phyloP scores from a whole-genome alignment of 2,888 invertebrate genomes.

The Ectobius pallidus region DNA sequence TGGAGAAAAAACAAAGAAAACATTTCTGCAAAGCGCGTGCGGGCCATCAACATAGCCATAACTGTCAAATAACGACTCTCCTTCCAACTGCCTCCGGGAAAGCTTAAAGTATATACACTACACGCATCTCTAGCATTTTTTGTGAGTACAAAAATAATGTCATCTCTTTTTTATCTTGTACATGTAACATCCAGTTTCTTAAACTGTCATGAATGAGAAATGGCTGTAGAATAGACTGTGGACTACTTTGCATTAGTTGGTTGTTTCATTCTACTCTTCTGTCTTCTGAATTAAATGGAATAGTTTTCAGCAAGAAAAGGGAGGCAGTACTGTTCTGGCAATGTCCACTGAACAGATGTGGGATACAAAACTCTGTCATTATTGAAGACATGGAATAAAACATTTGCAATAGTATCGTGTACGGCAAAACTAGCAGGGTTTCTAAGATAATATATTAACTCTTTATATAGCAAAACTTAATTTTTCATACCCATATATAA shows the following conservation, averaged over 20 bases:
- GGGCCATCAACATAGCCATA: background rate
- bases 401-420: too few species aligned
- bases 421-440: too few species aligned
- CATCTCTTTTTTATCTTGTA: background rate
- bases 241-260: background rate
- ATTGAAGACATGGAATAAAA: too few species aligned
- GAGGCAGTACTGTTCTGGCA: background rate
- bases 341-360: background rate
- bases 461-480: too few species aligned
- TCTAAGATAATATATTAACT: too few species aligned
- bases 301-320: background rate
- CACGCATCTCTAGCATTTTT: background rate
- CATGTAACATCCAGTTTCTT: background rate
- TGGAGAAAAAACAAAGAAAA: background rate
- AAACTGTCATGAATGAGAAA: slow-evolving; percentile 35
- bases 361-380: too few species aligned
- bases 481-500: too few species aligned
- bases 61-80: background rate
- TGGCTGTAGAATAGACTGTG: slow-evolving; percentile 30
- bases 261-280: too few species aligned
- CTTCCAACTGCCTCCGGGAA: background rate
- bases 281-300: background rate
- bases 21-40: background rate
- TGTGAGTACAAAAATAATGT: background rate
- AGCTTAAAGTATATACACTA: background rate